Evolutionary conservation across 2,888 invertebrate genomes (phyloP).

Genomic region (Noctua fimbriata): DNA sequence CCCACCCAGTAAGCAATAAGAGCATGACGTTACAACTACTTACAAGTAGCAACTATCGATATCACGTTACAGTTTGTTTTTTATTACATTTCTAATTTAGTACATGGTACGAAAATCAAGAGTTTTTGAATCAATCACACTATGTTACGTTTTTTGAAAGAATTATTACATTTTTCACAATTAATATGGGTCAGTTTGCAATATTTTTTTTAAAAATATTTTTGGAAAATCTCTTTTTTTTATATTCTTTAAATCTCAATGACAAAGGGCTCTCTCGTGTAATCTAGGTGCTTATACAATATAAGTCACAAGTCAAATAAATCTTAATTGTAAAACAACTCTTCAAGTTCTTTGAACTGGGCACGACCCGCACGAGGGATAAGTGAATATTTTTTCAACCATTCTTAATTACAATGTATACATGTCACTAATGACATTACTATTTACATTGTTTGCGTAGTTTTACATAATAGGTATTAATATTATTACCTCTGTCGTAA

Average conservation of each 20-base stretch:
- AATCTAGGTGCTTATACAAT: constrained; percentile 28
- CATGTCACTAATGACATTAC: constrained; percentile 14
- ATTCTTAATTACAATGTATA: constrained; percentile 15
- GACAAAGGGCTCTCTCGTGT: constrained; percentile 41
- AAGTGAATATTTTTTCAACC: constrained; percentile 23
- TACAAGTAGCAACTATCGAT: constrained; percentile 19
- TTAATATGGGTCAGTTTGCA: not conserved
- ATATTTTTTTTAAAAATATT: not conserved
- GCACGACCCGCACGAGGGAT: constrained; percentile 27
- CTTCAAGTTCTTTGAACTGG: constrained; percentile 57
- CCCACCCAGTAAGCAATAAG: constrained; percentile 51
- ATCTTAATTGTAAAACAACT: constrained; percentile 60
- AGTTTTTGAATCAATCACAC: not conserved
- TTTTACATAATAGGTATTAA: constrained; percentile 31
- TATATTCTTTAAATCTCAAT: constrained; percentile 19
- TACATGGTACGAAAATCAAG: not conserved
- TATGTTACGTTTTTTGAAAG: not conserved
- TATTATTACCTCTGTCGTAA: constrained; percentile 10
- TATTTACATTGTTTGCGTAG: constrained; percentile 17
- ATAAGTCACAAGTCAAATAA: constrained; percentile 61
- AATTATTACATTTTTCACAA: not conserved
- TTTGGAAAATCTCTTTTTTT: too few relatives aligned
- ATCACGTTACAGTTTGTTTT: constrained; percentile 15
- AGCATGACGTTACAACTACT: constrained; percentile 49
- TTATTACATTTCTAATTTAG: not conserved